Base-by-base conservation (phyloP, 1,140 invertebrate species). In the Papilio glaucus region DNA sequence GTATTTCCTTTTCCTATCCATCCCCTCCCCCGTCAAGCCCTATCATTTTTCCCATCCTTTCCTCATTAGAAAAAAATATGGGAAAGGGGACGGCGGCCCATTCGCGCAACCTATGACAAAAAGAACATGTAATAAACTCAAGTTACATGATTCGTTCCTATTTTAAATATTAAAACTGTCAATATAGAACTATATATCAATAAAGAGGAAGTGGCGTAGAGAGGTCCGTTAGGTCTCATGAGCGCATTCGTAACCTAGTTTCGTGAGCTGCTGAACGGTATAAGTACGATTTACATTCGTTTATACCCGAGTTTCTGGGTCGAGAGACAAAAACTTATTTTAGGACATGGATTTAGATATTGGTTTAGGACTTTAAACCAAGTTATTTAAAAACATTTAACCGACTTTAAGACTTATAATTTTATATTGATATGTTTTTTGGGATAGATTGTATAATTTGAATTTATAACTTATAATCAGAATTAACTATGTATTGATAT, bases 191-290 rank as follows among this genome's bases (percentile, higher is more conserved):
- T 9, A 53, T 24, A 53, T 80, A 68, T 49, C 18, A 73, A 74
- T 74, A 75, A 33, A 61, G 70, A 74, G 75, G 78, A 80, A 69
- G 42, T 69, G 73, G 75, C 77, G 70, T 76, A 74, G 74, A 72
- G 80, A 80, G 76, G 39, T 73, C 83, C 85, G 85, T 88, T 86
- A 87, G 73, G 72, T 83, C 72, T 73, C 76, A 80, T 81, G 80
- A 86, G 76, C 76, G 76, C 83, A 83, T 83, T 84, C 81, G 75
- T 87, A 89, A 84, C 86, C 86, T 74, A 85, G 85, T 85, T 88
- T 81, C 77, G 79, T 77, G 77, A 72, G 65, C 72, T 75, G 77
- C 78, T 83, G 76, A 85, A 85, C 85, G 83, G 85, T 85, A 83
- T 81, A 80, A 82, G 73, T 75, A 72, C 73, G 63, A 79, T 84